These are phyloP conservation scores for Cyclophora albipunctata DNA, from an alignment of 2,888 invertebrate species.

Conservation along the genomic window DNA sequence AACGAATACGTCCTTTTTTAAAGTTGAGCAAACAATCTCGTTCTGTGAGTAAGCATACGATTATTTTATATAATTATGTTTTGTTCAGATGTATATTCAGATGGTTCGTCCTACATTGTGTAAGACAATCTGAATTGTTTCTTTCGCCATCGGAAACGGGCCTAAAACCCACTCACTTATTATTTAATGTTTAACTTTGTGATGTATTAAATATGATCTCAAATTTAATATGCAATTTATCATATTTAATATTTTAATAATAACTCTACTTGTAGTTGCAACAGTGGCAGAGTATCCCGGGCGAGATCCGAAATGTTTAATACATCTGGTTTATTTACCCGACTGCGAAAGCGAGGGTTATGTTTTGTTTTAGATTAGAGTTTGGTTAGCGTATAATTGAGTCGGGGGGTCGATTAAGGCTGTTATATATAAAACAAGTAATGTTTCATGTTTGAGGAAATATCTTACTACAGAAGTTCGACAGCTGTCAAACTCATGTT, in stretches of 20 bases:
- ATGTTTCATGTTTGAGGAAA: too few species aligned
- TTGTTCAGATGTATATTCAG: constrained; percentile 33
- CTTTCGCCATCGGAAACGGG: constrained; percentile 2
- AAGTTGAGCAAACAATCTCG: constrained; percentile 10
- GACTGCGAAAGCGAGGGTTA: too few species aligned
- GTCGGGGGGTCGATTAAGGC: too few species aligned
- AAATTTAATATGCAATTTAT: constrained; percentile 69
- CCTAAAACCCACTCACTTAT: constrained; percentile 21
- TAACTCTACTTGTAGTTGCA: constrained; percentile 46
- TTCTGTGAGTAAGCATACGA: constrained; percentile 42
- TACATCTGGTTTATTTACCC: constrained; percentile 49
- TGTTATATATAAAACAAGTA: too few species aligned
- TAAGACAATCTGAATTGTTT: constrained; percentile 17
- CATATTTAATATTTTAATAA: constrained; percentile 64
- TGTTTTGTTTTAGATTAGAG: constrained; percentile 24
- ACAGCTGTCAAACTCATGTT: too few species aligned
- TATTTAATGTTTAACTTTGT: constrained; percentile 61
- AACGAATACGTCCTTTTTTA: too few species aligned
- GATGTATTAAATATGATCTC: constrained; percentile 82
- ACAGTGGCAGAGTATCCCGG: constrained; percentile 43
- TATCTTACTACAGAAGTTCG: too few species aligned
- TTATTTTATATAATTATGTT: constrained; percentile 53
- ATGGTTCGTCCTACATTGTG: constrained; percentile 25
- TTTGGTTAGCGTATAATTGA: too few species aligned
- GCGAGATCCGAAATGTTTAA: constrained; percentile 67